phyloP scores from a whole-genome alignment of 2,888 invertebrate species.

The Gastrophysa polygoni region DNA sequence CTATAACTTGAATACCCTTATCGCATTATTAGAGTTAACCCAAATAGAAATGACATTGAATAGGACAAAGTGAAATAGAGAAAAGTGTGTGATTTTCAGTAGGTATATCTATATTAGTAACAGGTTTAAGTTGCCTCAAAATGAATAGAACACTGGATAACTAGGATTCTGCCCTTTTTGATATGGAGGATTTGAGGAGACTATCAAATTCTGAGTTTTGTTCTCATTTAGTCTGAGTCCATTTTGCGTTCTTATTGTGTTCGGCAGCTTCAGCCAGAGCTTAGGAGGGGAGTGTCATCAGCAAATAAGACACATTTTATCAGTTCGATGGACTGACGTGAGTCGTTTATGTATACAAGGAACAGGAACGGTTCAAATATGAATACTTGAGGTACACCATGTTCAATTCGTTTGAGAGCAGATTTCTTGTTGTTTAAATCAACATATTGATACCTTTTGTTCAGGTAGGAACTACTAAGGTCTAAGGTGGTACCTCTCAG shows the following conservation, averaged over 20 bases:
- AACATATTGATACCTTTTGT: not conserved
- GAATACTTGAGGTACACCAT: not conserved
- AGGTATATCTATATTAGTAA: constrained; percentile 1
- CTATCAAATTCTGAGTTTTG: no score
- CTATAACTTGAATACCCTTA: not conserved
- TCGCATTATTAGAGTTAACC: not conserved
- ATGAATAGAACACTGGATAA: not conserved
- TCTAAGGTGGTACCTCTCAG: not conserved
- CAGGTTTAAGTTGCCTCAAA: not conserved
- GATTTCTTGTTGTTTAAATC: not conserved
- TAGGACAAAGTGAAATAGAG: not conserved
- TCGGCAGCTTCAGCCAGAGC: no score
- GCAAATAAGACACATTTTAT: no score
- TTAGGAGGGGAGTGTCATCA: no score
- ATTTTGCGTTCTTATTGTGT: no score
- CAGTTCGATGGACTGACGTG: no score
- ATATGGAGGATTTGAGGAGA: no score
- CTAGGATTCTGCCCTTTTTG: no score
- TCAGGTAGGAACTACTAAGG: not conserved
- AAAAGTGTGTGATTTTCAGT: constrained; percentile 4
- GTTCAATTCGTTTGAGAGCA: not conserved
- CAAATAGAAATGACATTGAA: not conserved
- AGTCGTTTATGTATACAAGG: not conserved
- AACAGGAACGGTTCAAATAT: not conserved
- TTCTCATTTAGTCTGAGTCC: no score